Evolutionary conservation across 2,113 vertebrate genomes (phyloP).

Genomic region (Carlito syrichta): DNA sequence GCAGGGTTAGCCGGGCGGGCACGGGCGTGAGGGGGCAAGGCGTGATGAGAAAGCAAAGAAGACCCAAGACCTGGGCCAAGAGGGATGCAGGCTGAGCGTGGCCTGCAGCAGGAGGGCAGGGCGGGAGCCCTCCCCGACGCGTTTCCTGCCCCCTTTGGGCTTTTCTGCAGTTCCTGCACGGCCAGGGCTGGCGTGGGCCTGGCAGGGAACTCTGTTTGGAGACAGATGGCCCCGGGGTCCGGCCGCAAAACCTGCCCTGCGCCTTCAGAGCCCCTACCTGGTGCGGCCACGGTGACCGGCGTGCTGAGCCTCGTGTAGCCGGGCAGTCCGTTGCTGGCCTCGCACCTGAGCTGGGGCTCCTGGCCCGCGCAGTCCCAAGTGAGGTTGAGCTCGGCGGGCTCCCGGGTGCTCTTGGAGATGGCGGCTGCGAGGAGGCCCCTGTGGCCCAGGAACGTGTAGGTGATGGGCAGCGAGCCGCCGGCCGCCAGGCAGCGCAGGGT

Average conservation of each 20-base stretch:
- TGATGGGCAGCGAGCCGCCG: slow-evolving; percentile 69
- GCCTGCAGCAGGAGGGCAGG: too few species aligned
- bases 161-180: background rate
- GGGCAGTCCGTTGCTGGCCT: slow-evolving; percentile 63
- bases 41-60: background rate
- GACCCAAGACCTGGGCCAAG: background rate
- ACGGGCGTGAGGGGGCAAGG: background rate
- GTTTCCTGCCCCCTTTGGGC: background rate
- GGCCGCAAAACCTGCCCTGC: too few species aligned
- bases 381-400: slow-evolving; percentile 70
- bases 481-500: slow-evolving; percentile 58
- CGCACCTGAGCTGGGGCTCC: slow-evolving; percentile 71
- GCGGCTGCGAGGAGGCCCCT: too few species aligned
- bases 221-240: background rate
- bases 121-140: background rate
- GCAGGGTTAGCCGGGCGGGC: too few species aligned
- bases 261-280: slow-evolving; percentile 73
- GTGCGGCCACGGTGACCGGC: slow-evolving; percentile 48
- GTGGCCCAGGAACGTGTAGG: slow-evolving; percentile 53
- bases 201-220: background rate
- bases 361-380: slow-evolving; percentile 36
- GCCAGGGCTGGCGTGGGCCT: background rate
- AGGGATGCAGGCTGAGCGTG: background rate
- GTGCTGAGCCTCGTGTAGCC: slow-evolving; percentile 63
- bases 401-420: slow-evolving; percentile 12